Base-by-base conservation (phyloP, 1,140 invertebrate genomes). In the Hycleus cichorii region DNA sequence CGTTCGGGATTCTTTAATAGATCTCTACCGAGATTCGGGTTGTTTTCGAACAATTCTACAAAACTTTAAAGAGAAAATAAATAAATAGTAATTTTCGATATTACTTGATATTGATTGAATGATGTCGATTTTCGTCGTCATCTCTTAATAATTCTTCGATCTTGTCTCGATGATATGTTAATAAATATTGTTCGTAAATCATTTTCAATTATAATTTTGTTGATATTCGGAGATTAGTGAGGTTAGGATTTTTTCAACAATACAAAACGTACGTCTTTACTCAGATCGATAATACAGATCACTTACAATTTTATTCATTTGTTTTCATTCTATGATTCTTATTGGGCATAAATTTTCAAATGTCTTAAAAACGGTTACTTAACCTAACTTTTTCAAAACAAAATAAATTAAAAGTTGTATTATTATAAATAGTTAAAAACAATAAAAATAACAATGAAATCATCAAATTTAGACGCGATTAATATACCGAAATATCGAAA, bases 31-130 rank as follows among this genome's bases (percentile, higher is more conserved):
- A 80, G 68, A 54, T 79, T 72, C 7, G 77, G 69, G 69, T 80
- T 76, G 50, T 70, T 75, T 67, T 83, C 83, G 72, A 84, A 83
- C 47, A 88, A 65, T 3, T 77, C 78, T 57, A 84, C 72, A 68
- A 86, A 84, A 73, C 85, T 88, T 60, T 75, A 77, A 57, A 44
- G 8, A 48, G 2, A 47, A 25, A 58, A 39, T 39, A 39, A 3
- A 49, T 11, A 7, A 44, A 49, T 38, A 32, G 48, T 27, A 39
- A 50, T 26, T 58, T 58, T 39, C 38, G 48, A 47, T 60, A 48
- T 12, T 74, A 80, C 79, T 80, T 79, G 49, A 81, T 66, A 42
- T 76, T 69, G 27, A 81, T 67, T 0, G 77, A 73, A 63, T 75
- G 78, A 52, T 73, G 70, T 49, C 67, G 60, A n/a, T 64, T 58